Evolutionary conservation across 2,113 vertebrate species (phyloP), one percentile per base, ranked within the genome.

Genomic region (Chrysemys picta): DNA sequence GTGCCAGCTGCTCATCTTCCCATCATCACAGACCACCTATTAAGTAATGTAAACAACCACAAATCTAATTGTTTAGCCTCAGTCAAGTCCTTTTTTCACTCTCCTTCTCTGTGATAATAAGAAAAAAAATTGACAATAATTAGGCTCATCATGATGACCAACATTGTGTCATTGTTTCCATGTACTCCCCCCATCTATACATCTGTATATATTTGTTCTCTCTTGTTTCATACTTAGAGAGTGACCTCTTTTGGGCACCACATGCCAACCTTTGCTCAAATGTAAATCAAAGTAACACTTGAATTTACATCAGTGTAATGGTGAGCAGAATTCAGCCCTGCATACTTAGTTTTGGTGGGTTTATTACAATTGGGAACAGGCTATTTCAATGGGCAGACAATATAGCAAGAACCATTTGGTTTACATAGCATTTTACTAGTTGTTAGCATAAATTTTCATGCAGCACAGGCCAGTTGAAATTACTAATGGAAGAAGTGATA

Each of bases 401-500:
- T 83, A 80, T 6, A 56, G 16, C 54, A 87, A 89, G 56, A 88
- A 57, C 21, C 17, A 69, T 92, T 94, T 92, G 52, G 90, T 95
- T 95, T 89, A 53, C 21, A 87, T 94, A 95, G 95, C 17, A 0
- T 92, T 89, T 93, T 83, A 76, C 42, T 88, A 82, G 56, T 91
- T 94, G 75, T 92, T 84, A 85, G 24, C 90, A 90, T 76, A 0
- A 49, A 57, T 94, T 94, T 93, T 86, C 54, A 85, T 91, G 76
- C 83, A 94, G 59, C 72, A 88, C 35, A 89, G 81, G 11, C 78
- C 83, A 94, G 83, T 5, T 87, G 85, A 91, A 96, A 91, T 84
- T 95, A 83, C 38, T 92, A 79, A 94, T 94, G 82, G 14, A 94
- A 93, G 31, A 94, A 90, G 81, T 69, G 81, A 87, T 95, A 90